Percentiles rank a stretch among this genome's conserved stretches.
phyloP scores from a whole-genome alignment of 1,140 invertebrate species.

The Drosophila persimilis region DNA sequence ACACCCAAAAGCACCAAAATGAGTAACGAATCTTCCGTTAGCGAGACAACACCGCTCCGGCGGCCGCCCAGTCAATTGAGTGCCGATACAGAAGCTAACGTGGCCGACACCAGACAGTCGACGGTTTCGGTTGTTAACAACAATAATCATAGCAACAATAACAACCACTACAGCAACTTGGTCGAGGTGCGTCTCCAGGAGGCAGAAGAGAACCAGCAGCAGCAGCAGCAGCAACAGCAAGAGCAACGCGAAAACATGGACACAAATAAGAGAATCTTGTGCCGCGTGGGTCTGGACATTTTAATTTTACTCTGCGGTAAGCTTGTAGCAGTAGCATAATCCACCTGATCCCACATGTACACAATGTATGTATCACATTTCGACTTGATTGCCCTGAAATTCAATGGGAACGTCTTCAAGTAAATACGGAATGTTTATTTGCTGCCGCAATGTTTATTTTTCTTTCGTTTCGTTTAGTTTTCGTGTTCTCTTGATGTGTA shows the following conservation, averaged over 20 bases:
- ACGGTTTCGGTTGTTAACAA: slow-evolving; percentile 10
- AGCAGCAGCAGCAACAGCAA: slow-evolving; percentile 25
- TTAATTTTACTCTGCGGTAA: slow-evolving; percentile 76
- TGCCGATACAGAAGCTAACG: slow-evolving; percentile 39
- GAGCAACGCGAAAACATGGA: slow-evolving; percentile 58
- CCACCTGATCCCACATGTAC: neutral
- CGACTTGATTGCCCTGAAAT: slow-evolving; percentile 21
- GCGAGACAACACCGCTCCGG: slow-evolving; percentile 76
- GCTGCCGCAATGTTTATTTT: slow-evolving; percentile 63
- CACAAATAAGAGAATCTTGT: slow-evolving; percentile 76
- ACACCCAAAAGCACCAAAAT: slow-evolving; percentile 52
- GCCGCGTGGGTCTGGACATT: slow-evolving; percentile 71
- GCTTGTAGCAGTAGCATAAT: slow-evolving; percentile 17
- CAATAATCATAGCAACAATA: slow-evolving; percentile 23
- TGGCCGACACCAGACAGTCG: slow-evolving; percentile 51
- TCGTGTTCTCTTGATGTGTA: slow-evolving; percentile 29
- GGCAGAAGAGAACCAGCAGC: slow-evolving; percentile 14
- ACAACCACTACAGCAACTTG: slow-evolving; percentile 33
- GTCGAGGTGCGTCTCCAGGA: slow-evolving; percentile 49
- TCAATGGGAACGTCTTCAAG: slow-evolving; percentile 20
- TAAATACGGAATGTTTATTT: slow-evolving; percentile 29
- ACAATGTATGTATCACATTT: neutral
- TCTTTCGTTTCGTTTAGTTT: slow-evolving; percentile 25
- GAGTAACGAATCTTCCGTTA: slow-evolving; percentile 75
- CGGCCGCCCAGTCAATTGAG: slow-evolving; percentile 45